Evolutionary conservation across 2,113 vertebrate species (phyloP), one percentile per base, ranked within the genome.

Genomic region (Oncorhynchus tshawytscha): DNA sequence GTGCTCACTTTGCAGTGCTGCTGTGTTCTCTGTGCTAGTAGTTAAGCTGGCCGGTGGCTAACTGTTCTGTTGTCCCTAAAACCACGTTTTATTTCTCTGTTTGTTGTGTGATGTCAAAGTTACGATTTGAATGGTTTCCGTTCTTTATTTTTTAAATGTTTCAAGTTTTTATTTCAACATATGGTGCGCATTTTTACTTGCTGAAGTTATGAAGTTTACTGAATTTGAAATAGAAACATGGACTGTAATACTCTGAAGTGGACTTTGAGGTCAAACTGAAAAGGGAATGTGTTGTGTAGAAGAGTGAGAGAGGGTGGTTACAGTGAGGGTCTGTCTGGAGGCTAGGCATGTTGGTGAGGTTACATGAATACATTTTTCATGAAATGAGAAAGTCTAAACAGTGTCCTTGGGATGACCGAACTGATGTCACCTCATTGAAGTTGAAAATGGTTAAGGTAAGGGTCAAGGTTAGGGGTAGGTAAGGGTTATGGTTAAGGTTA

Each of bases 171-270:
- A 86, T 87, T 87, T 87, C 85, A 88, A 85, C 85, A 82, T 85
- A 87, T 85, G 89, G 87, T 89, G 88, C 84, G 83, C 81, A 67
- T 82, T 90, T 89, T 93, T 84, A 87, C 86, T 88, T 86, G 90
- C 91, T 91, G 91, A 90, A 89, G 85, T 91, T 88, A 91, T 92
- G 91, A 92, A 71, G 89, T 92, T 92, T 88, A 88, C 86, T 80
- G 85, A 76, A 71, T 68, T 54, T 72, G 85, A 73, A 80, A 80
- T 71, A 76, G 71, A 82, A 83, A 82, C 78, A 75, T 84, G 84
- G 77, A 83, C 75, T 81, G 77, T 20, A 45, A 11, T 22, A 65
- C 22, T 82, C 22, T 51, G 5, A 75, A 83, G 71, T 57, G 57
- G 70, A 51, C 65, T 72, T 71, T 8, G 16, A 9, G n/a, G 59